Base-by-base conservation (phyloP, 2,888 invertebrate species). In the Capitulum mitella region DNA sequence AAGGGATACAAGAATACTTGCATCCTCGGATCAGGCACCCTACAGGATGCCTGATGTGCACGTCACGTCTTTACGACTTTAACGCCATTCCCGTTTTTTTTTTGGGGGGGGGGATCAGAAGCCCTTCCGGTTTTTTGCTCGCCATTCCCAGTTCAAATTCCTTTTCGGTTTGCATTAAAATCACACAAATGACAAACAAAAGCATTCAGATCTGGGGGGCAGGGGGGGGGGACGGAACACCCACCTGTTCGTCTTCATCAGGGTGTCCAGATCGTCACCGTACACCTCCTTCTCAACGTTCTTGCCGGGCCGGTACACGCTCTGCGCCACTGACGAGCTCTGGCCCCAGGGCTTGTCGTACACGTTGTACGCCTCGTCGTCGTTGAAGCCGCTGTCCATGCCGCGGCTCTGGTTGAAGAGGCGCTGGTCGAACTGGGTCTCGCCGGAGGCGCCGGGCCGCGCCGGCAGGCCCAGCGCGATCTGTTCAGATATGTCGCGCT, bases 311-410 rank as follows among this genome's bases (percentile, higher is more conserved):
- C 97, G 87, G 87, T 97, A 97, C 79, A 99, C 91, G 85, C 95
- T 94, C 58, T 93, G 91, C 0, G 93, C 94, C 80, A 98, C 89
- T 0, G 91, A 90, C 83, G 92, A 93, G 48, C 92, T 91, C 83
- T 95, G 93, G 79, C 98, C 91, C 99, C 98, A 99, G 0, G 99
- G 96, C 85, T 97, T 96, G 87, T 98, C 98, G 84, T 99, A 99
- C 0, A 98, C 97, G 85, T 93, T 97, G 87, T 99, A 99, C 0
- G 92, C 93, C 83, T 99, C 99, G 83, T 99, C 99, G 84, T 98
- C 98, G 0, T 92, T 97, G 86, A 95, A 98, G 0, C 97, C 97
- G 82, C 93, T 92, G 84, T 95, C 97, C 91, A 99, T 92, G 78
- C 95, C 95, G 84, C 93, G 93, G 78, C 90, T 91, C 82, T 95